These are phyloP conservation scores for Drosophila asahinai DNA, from an alignment of 1,140 invertebrate genomes.

Conservation along the genomic window DNA sequence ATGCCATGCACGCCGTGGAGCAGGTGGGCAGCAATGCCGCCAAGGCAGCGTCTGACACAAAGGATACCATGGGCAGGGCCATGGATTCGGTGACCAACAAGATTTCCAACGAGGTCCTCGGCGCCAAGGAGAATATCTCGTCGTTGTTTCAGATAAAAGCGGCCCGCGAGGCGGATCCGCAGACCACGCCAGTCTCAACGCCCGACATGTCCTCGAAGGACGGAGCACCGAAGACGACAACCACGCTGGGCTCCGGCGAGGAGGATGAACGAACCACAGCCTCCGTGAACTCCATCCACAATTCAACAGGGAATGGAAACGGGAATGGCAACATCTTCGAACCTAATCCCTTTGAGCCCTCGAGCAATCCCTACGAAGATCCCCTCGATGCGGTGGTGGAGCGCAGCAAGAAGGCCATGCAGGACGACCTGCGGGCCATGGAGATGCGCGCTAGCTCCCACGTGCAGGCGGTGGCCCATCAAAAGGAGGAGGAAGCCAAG, in stretches of 20 bases:
- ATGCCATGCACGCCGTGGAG: conserved; percentile 58
- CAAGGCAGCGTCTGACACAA: conserved; percentile 62
- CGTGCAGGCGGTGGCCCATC: conserved; percentile 22
- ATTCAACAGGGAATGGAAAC: conserved; percentile 63
- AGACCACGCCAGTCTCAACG: conserved; percentile 40
- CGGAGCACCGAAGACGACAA: conserved; percentile 51
- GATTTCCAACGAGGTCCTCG: conserved; percentile 69
- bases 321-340: conserved; percentile 64
- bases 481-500: conserved; percentile 56
- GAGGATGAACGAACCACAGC: conserved; percentile 83
- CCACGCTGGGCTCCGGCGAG: conserved; percentile 56
- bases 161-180: conserved; percentile 49
- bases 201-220: conserved; percentile 61
- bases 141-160: conserved; percentile 77
- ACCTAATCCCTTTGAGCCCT: conserved; percentile 35
- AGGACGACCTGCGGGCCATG: conserved; percentile 69
- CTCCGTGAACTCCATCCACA: conserved; percentile 80
- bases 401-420: conserved; percentile 77
- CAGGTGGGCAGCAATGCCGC: conserved; percentile 57
- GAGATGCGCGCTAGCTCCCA: conserved; percentile 49
- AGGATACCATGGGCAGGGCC: conserved; percentile 69
- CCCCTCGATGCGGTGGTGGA: conserved; percentile 72
- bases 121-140: conserved; percentile 76
- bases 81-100: conserved; percentile 72
- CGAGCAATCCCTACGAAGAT: conserved; percentile 40